A percentile compares a stretch with the other conserved stretches of the same genome.
These are phyloP conservation scores for Helogale parvula DNA, from an alignment of 2,113 vertebrate genomes.

Conservation along the genomic window DNA sequence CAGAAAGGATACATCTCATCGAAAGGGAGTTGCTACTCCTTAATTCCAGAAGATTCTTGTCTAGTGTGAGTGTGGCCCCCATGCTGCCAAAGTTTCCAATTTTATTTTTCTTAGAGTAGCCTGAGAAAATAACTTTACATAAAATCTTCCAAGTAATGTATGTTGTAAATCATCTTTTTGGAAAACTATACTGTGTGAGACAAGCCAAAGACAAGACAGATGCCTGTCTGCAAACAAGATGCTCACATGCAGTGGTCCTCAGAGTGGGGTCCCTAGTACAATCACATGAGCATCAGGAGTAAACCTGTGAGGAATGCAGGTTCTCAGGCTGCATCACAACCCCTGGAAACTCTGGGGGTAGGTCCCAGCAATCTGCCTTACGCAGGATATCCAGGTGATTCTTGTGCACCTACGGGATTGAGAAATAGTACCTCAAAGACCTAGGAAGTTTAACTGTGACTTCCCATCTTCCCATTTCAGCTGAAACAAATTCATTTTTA, in stretches of 20 bases:
- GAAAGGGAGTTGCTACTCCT: neutral
- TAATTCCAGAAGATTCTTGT: neutral
- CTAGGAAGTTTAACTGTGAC: neutral
- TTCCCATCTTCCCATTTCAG: neutral
- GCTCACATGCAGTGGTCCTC: neutral
- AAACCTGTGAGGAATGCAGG: neutral
- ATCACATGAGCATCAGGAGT: neutral
- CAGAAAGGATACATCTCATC: neutral
- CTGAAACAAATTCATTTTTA: neutral
- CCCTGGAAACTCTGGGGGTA: neutral
- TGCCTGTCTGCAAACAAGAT: neutral
- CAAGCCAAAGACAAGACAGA: neutral
- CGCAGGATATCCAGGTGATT: neutral
- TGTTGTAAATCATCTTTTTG: neutral
- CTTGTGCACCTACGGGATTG: neutral
- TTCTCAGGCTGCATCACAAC: neutral
- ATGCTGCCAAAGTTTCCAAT: neutral
- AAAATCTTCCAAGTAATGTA: neutral
- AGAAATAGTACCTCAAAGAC: neutral
- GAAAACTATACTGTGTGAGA: neutral
- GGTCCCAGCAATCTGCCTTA: neutral
- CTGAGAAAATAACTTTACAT: neutral
- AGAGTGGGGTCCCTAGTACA: neutral
- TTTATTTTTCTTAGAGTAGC: neutral
- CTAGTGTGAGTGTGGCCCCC: neutral